Percentiles rank a stretch among this genome's conserved stretches.
Conservation (phyloP, 2,113 vertebrate genomes). For the Chloropsis cyanopogon region DNA sequence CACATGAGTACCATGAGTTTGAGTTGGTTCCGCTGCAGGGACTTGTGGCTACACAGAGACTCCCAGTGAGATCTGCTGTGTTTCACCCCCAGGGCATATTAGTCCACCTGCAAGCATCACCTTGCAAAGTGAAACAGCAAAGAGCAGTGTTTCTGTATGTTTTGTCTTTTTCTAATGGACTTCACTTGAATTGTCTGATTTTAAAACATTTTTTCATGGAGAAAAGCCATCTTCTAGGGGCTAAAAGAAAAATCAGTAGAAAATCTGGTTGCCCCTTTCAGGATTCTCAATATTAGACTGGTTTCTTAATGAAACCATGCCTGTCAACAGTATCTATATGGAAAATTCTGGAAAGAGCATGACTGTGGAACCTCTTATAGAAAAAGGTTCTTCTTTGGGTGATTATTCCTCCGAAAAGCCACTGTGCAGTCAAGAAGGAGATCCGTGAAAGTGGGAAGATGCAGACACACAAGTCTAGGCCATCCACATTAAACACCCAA, state of each 20-base stretch:
- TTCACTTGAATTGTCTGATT: not conserved
- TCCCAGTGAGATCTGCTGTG: not conserved
- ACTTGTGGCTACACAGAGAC: not conserved
- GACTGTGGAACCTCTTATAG: not conserved
- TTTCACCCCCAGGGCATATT: not conserved
- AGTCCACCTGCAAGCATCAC: not conserved
- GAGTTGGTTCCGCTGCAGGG: not conserved
- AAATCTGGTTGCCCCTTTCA: not conserved
- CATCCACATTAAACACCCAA: constrained; percentile 24
- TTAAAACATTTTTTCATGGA: not conserved
- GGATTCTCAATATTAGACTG: not conserved
- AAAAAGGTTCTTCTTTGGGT: not conserved
- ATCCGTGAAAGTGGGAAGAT: not conserved
- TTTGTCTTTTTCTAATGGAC: not conserved
- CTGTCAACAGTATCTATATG: not conserved
- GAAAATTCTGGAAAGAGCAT: not conserved
- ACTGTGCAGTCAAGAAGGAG: not conserved
- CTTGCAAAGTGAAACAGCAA: not conserved
- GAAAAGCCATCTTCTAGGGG: not conserved
- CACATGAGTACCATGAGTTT: fast-evolving
- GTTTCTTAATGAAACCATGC: not conserved
- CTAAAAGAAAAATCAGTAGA: not conserved
- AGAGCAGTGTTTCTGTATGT: not conserved
- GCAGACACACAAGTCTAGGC: constrained; percentile 20
- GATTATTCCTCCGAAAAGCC: not conserved